phyloP scores from a whole-genome alignment of 1,140 invertebrate genomes.

The Drosophila saltans region DNA sequence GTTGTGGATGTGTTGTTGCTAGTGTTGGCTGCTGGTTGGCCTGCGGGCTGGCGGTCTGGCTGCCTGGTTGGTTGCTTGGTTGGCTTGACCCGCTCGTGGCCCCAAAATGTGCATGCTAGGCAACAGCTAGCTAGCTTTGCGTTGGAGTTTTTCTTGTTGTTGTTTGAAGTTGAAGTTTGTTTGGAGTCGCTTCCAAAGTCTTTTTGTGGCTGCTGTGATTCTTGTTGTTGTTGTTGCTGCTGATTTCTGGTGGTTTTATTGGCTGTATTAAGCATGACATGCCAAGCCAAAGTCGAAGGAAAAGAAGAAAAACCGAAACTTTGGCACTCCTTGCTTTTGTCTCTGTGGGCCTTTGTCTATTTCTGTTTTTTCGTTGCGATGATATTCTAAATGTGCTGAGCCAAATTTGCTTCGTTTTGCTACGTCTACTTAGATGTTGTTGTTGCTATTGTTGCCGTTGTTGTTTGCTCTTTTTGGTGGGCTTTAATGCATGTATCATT shows the following conservation, averaged over 20 bases:
- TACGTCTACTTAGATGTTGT: conserved; percentile 56
- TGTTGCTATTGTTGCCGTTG: conserved; percentile 32
- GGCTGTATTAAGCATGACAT: conserved; percentile 78
- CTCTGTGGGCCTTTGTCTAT: conserved; percentile 53
- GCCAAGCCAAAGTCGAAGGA: conserved; percentile 65
- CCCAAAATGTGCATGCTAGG: conserved; percentile 76
- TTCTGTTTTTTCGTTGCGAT: conserved; percentile 53
- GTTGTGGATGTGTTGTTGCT: conserved; percentile 34
- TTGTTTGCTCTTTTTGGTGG: conserved; percentile 37
- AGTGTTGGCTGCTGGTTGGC: conserved; percentile 49
- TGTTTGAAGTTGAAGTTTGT: conserved; percentile 26
- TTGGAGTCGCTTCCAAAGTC: conserved; percentile 55
- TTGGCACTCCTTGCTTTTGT: conserved; percentile 74
- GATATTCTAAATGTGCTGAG: conserved; percentile 80
- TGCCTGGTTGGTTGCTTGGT: conserved; percentile 36
- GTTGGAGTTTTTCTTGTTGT: conserved; percentile 55
- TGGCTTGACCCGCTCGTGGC: conserved; percentile 76
- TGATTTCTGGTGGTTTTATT: conserved; percentile 70
- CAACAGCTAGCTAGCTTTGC: conserved; percentile 38
- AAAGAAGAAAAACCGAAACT: conserved; percentile 33
- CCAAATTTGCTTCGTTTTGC: conserved; percentile 78
- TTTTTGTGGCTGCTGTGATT: conserved; percentile 21
- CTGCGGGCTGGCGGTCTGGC: too few species aligned
- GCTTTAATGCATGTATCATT: conserved; percentile 79
- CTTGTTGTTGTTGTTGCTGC: conserved; percentile 30